Evolutionary conservation across 1,140 invertebrate species (phyloP).

Genomic region (Ceratina calcarata): DNA sequence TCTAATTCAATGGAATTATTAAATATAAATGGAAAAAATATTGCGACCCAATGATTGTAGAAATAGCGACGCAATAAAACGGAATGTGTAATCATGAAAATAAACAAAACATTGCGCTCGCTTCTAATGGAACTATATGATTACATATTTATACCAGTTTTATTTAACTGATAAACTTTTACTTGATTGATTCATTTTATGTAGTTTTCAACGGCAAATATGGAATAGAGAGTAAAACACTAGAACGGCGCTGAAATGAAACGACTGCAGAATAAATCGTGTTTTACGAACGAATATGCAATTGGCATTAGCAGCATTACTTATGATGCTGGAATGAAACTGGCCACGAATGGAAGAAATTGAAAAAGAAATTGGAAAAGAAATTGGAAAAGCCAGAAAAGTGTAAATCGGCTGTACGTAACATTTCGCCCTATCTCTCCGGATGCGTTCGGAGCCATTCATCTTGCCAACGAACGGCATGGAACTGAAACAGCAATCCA

Average conservation of each 20-base stretch:
- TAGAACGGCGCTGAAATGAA: too few relatives aligned
- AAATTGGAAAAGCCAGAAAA: conserved; percentile 20
- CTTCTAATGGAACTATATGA: neutral
- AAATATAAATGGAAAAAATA: too few relatives aligned
- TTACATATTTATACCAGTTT: neutral
- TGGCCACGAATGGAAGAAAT: neutral
- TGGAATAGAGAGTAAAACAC: too few relatives aligned
- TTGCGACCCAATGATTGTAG: neutral
- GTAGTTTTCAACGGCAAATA: neutral
- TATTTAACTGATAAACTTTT: too few relatives aligned
- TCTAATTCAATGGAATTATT: conserved; percentile 15
- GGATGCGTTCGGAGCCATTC: conserved; percentile 16
- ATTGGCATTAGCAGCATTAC: neutral
- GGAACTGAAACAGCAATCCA: conserved; percentile 41
- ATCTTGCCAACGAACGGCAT: conserved; percentile 16
- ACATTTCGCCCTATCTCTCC: conserved; percentile 23
- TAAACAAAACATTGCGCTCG: neutral
- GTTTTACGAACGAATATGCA: neutral
- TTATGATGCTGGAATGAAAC: neutral
- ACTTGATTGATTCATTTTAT: too few relatives aligned
- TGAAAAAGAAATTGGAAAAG: neutral
- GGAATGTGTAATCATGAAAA: neutral
- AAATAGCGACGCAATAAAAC: neutral
- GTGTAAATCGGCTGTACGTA: conserved; percentile 27
- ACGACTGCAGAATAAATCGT: neutral